These are phyloP conservation scores for Malurus cyaneus DNA, from an alignment of 2,113 vertebrate species.

Conservation along the genomic window DNA sequence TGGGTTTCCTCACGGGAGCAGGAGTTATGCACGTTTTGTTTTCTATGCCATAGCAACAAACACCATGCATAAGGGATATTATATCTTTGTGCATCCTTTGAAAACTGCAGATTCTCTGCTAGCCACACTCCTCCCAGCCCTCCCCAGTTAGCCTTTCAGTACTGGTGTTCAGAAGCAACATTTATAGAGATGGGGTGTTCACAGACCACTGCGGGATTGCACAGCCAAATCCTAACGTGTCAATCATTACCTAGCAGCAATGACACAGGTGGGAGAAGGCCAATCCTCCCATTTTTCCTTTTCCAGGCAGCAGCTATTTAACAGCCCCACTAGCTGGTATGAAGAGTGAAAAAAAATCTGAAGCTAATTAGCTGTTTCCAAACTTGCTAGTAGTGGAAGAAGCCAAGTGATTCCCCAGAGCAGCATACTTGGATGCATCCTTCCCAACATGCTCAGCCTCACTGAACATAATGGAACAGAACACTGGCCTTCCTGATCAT, in stretches of 20 bases:
- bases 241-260: conserved; percentile 83
- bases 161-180: conserved; percentile 76
- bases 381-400: conserved; percentile 65
- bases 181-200: conserved; percentile 68
- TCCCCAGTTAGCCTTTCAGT: conserved; percentile 69
- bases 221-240: conserved; percentile 76
- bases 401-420: conserved; percentile 74
- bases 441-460: conserved; percentile 73
- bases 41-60: conserved; percentile 74
- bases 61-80: conserved; percentile 83
- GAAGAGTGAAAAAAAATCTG: conserved; percentile 60
- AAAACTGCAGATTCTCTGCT: conserved; percentile 63
- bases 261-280: conserved; percentile 75
- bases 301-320: conserved; percentile 72
- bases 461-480: conserved; percentile 58
- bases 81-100: conserved; percentile 79
- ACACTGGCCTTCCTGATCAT: conserved; percentile 75
- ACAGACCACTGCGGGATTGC: conserved; percentile 72
- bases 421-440: conserved; percentile 60
- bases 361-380: conserved; percentile 75
- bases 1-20: conserved; percentile 46
- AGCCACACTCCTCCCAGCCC: conserved; percentile 61
- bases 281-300: conserved; percentile 72
- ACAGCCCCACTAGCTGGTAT: conserved; percentile 71
- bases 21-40: conserved; percentile 28